Evolutionary conservation across 2,888 invertebrate species (phyloP).

Genomic region (Lepas anatifera): DNA sequence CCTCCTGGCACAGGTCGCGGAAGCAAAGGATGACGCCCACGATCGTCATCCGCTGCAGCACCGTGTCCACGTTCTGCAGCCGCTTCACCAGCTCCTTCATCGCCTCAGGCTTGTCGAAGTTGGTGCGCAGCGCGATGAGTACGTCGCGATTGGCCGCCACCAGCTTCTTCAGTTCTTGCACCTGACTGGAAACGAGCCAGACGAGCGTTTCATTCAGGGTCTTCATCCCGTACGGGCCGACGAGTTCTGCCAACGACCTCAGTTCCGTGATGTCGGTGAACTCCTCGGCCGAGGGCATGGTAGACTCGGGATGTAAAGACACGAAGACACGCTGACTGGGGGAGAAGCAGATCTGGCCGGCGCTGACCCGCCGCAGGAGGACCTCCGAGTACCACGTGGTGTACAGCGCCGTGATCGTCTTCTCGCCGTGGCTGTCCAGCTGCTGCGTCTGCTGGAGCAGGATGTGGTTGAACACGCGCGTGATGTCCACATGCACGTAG

Average conservation of each 20-base stretch:
- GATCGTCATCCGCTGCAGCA: constrained; percentile 92
- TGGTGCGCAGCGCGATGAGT: constrained; percentile 75
- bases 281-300: constrained; percentile 91
- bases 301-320: constrained; percentile 78
- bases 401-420: constrained; percentile 87
- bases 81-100: constrained; percentile 93
- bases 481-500: constrained; percentile 96
- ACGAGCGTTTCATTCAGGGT: constrained; percentile 89
- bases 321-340: constrained; percentile 94
- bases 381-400: constrained; percentile 77
- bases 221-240: constrained; percentile 98
- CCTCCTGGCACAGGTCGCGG: constrained; percentile 83
- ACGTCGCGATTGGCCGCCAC: constrained; percentile 89
- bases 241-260: constrained; percentile 83
- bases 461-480: constrained; percentile 93
- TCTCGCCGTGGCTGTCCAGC: constrained; percentile 88
- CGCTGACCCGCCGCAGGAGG: constrained; percentile 75
- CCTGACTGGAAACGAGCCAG: constrained; percentile 98
- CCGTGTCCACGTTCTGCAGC: constrained; percentile 79
- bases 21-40: constrained; percentile 96
- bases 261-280: constrained; percentile 94
- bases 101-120: constrained; percentile 95
- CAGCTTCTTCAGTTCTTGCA: constrained; percentile 79
- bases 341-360: constrained; percentile 93
- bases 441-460: constrained; percentile 93